These are phyloP conservation scores for Selenia dentaria DNA, from an alignment of 2,888 invertebrate species.

Conservation along the genomic window DNA sequence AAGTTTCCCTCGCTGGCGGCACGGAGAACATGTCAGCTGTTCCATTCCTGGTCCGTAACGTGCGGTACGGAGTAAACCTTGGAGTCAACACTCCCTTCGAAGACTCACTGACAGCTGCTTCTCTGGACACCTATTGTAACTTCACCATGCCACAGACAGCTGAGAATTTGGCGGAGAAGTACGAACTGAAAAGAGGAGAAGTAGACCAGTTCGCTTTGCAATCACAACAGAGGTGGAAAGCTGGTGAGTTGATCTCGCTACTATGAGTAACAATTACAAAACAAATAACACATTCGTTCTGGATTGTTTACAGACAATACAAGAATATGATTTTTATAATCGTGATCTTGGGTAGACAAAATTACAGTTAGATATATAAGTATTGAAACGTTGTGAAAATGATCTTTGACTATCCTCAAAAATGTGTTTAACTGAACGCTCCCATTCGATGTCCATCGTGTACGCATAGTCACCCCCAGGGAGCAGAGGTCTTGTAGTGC, in stretches of 20 bases:
- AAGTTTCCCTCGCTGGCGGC: conserved; percentile 95
- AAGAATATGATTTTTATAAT: no score
- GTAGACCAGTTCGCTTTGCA: conserved; percentile 93
- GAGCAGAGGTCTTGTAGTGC: no score
- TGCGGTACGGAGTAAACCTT: conserved; percentile 93
- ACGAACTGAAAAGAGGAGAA: conserved; percentile 90
- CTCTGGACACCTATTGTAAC: conserved; percentile 94
- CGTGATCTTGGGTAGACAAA: no score
- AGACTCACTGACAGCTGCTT: conserved; percentile 88
- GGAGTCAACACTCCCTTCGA: conserved; percentile 92
- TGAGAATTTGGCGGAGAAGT: conserved; percentile 95
- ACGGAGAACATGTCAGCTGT: conserved; percentile 97
- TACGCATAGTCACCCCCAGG: no score
- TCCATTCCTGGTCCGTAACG: conserved; percentile 92
- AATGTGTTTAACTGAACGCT: no score
- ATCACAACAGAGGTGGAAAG: conserved; percentile 95
- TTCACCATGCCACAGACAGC: conserved; percentile 98
- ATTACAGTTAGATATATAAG: no score
- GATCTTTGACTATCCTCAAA: no score
- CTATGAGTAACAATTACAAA: no score
- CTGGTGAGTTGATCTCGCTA: conserved; percentile 80
- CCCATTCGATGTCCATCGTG: no score
- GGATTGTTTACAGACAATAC: no score
- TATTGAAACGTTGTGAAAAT: no score
- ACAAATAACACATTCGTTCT: no score